Conservation (phyloP, 64 coral and sea anemone genomes). For the Montipora sp. region DNA sequence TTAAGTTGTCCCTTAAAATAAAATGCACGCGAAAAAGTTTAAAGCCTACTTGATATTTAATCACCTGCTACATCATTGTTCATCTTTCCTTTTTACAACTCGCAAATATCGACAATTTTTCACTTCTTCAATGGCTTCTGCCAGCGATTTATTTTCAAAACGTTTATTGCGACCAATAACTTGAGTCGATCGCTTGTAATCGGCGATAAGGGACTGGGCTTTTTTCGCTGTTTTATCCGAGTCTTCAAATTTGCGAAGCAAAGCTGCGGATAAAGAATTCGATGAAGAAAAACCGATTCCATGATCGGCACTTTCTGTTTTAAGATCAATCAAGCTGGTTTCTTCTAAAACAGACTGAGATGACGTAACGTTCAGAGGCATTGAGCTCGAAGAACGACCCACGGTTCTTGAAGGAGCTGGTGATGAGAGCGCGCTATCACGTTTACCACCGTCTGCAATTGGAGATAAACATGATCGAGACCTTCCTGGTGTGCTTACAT, state of each 20-base stretch:
- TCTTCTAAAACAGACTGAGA: not conserved
- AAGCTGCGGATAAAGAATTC: not conserved
- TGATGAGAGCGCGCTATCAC: not conserved
- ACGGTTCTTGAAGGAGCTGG: not conserved
- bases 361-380: not conserved
- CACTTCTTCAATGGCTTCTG: conserved; percentile 36
- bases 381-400: not conserved
- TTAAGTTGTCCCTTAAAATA: not conserved
- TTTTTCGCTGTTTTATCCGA: conserved; percentile 38
- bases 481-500: not conserved
- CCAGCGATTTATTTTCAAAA: conserved; percentile 1
- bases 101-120: conserved; percentile 47
- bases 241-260: conserved; percentile 46
- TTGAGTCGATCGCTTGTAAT: conserved; percentile 16
- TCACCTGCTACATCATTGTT: not conserved
- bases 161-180: not conserved
- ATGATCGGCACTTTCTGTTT: not conserved
- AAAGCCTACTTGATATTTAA: not conserved
- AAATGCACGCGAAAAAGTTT: not conserved
- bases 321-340: not conserved
- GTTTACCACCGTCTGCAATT: not conserved
- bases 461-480: not conserved
- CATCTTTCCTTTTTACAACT: conserved; percentile 20
- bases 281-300: not conserved
- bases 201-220: conserved; percentile 5